Conservation (phyloP, 2,797 vertebrate species). For the Aratinga solstitialis region DNA sequence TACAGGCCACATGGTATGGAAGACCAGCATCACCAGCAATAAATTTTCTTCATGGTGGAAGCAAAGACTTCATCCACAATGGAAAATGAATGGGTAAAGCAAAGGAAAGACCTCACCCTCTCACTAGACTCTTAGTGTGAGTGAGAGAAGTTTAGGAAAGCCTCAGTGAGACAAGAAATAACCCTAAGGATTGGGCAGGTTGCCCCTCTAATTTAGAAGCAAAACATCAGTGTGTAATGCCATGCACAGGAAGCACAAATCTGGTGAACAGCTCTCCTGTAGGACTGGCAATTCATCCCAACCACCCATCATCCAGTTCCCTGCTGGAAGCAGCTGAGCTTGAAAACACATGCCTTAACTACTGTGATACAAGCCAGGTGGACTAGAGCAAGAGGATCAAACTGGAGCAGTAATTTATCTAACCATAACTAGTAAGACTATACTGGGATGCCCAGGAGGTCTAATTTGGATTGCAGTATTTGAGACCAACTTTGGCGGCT, state of each 20-base stretch:
- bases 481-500: neutral
- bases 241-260: neutral
- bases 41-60: constrained; percentile 56
- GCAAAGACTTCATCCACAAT: neutral
- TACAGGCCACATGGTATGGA: neutral
- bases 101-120: neutral
- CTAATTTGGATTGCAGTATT: neutral
- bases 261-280: neutral
- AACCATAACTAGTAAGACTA: neutral
- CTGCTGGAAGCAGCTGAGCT: neutral
- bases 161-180: neutral
- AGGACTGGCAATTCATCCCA: neutral
- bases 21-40: neutral
- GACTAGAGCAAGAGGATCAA: neutral
- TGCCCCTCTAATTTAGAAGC: neutral
- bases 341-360: neutral
- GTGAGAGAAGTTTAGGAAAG: neutral
- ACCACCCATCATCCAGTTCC: neutral
- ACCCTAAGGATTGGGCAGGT: neutral
- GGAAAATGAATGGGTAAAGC: neutral
- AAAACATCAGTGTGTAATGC: neutral
- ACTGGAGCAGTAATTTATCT: neutral
- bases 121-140: neutral
- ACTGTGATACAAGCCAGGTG: neutral
- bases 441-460: neutral